Base-by-base conservation (phyloP, 2,797 vertebrate genomes). In the Sus cebifrons region DNA sequence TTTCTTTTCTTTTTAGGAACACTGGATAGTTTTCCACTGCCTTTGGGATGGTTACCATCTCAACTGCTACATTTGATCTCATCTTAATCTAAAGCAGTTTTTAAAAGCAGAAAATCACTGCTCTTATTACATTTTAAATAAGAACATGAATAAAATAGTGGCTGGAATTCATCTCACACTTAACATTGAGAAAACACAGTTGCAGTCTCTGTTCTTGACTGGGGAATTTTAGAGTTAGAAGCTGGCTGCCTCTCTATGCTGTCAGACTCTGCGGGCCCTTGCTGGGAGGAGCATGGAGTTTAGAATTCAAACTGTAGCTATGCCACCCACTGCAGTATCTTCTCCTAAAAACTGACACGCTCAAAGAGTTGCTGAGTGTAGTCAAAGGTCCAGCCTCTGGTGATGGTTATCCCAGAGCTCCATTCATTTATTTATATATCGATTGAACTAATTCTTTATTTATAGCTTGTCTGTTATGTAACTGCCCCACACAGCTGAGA, bases 401-500 rank as follows among this genome's bases (percentile, higher is more conserved):
- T 6, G 64, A 88, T 16, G 5, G 40, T 27, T 64, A 84, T 86
- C 54, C 92, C 86, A 68, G 89, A 67, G 67, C 52, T 64, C 82
- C 7, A 5, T 83, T 92, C 97, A 74, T 86, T 95, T 92, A 93
- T 96, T 97, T 97, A 96, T 89, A 78, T 83, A 96, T 89, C 73
- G 9, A 97, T 95, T 87, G 86, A 92, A 96, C 93, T 95, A 90
- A 94, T 95, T 95, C 86, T 89, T 86, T 96, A 73, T 96, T 95
- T 97, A 86, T 95, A 95, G 91, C 71, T 40, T 83, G 62, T 40
- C 86, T 85, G 73, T 96, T 97, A 95, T 90, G 81, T 90, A 94
- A 96, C 81, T 94, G 96, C 58, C 85, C 96, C 86, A 87, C 71
- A 95, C 81, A 96, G 87, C 49, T 21, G 90, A 95, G 89, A 89